Evolutionary conservation across 2,797 vertebrate species (phyloP).

Genomic region (Galaxias olidus): DNA sequence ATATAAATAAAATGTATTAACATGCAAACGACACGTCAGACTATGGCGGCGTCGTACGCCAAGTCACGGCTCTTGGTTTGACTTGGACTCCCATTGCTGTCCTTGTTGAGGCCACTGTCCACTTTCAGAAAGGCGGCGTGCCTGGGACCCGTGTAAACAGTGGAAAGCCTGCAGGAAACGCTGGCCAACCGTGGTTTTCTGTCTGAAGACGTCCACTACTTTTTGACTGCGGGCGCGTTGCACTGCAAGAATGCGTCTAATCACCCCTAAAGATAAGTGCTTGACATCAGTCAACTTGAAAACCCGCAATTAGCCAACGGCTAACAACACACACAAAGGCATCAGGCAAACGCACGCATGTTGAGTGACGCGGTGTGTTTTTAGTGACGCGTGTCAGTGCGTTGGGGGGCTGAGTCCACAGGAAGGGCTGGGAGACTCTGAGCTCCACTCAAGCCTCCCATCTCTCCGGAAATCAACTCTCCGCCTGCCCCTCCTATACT

Average conservation of each 20-base stretch:
- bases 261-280: constrained; percentile 17
- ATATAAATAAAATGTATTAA: no score
- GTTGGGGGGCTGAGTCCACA: constrained; percentile 41
- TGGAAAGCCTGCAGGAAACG: background rate
- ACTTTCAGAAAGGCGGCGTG: background rate
- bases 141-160: background rate
- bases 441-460: constrained; percentile 54
- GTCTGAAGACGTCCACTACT: background rate
- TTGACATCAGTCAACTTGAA: constrained; percentile 11
- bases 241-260: constrained; percentile 26
- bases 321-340: background rate
- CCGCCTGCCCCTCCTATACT: constrained; percentile 72
- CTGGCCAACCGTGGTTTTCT: constrained; percentile 5
- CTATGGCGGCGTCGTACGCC: no score
- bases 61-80: no score
- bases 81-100: no score
- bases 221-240: constrained; percentile 1
- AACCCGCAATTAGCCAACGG: constrained; percentile 1
- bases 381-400: background rate
- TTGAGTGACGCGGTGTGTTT: background rate
- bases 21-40: no score
- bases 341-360: background rate
- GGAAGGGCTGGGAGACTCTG: constrained; percentile 71
- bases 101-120: background rate
- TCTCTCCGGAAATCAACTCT: constrained; percentile 68